Percentiles rank a stretch among this genome's conserved stretches.
Evolutionary conservation across 2,888 invertebrate genomes (phyloP).

Genomic region (Bombylius major): DNA sequence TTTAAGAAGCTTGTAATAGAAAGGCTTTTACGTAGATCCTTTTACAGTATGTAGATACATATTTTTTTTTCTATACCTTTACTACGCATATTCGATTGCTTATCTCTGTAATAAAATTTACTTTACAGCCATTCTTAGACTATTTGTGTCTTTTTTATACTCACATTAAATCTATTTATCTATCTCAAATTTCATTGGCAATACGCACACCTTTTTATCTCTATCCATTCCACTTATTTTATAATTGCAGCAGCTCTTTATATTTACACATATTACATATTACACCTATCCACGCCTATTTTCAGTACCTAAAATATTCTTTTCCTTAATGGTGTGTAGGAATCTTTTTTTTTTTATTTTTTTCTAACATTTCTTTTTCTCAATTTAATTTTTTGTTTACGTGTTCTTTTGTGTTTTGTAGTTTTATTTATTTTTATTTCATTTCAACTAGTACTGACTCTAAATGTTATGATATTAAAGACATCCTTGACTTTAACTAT

Average conservation of each 20-base stretch:
- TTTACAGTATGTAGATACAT: too few relatives aligned
- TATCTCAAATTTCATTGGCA: neutral
- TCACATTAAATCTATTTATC: neutral
- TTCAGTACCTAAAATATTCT: neutral
- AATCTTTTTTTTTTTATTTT: neutral
- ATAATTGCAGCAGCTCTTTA: conserved; percentile 10
- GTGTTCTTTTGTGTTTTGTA: neutral
- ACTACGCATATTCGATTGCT: conserved; percentile 1
- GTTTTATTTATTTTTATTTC: neutral
- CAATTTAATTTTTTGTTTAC: neutral
- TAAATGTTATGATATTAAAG: neutral
- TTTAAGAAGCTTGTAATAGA: too few relatives aligned
- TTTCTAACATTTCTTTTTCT: neutral
- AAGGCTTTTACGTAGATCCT: too few relatives aligned
- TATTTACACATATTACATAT: conserved; percentile 16
- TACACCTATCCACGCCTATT: conserved; percentile 18
- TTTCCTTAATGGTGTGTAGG: neutral
- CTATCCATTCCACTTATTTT: conserved; percentile 12
- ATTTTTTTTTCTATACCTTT: too few relatives aligned
- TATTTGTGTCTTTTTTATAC: neutral
- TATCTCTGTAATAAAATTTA: conserved; percentile 5
- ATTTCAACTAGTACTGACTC: neutral
- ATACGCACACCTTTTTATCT: conserved; percentile 12
- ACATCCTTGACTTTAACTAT: neutral
- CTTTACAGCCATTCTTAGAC: neutral